Evolutionary conservation across 2,888 invertebrate genomes (phyloP).

Genomic region (Hybos culiciformis): DNA sequence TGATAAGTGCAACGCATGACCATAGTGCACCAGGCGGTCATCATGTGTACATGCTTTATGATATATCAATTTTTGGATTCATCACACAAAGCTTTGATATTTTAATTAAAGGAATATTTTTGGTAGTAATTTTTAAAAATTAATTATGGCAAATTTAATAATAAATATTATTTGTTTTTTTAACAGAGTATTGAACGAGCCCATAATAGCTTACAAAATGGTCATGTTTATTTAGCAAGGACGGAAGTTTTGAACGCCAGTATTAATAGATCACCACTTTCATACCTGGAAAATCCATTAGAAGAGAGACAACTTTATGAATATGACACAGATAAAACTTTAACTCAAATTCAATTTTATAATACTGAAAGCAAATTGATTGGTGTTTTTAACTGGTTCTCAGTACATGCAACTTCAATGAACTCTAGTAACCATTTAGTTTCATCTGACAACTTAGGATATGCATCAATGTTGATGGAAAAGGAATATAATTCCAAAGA

Average conservation of each 20-base stretch:
- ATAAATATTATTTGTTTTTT: background rate
- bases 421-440: constrained; percentile 82
- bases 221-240: constrained; percentile 51
- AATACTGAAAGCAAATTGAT: constrained; percentile 42
- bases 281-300: constrained; percentile 71
- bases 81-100: constrained; percentile 53
- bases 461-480: constrained; percentile 73
- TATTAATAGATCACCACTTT: constrained; percentile 79
- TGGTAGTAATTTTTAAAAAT: constrained; percentile 36
- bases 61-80: constrained; percentile 69
- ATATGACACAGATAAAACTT: constrained; percentile 67
- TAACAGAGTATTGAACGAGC: constrained; percentile 65
- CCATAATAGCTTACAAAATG: constrained; percentile 55
- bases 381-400: constrained; percentile 86
- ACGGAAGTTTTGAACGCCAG: constrained; percentile 63
- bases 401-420: constrained; percentile 90
- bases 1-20: constrained; percentile 82
- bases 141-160: background rate
- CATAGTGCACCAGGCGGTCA: constrained; percentile 83
- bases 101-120: constrained; percentile 52
- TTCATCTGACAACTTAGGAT: constrained; percentile 86
- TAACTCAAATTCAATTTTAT: constrained; percentile 67
- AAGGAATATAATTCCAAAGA: constrained; percentile 55
- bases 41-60: constrained; percentile 76
- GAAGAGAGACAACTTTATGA: constrained; percentile 63